Base-by-base conservation (phyloP, 53 echinoderm and acorn worm species). In the Apostichopus leukothele region DNA sequence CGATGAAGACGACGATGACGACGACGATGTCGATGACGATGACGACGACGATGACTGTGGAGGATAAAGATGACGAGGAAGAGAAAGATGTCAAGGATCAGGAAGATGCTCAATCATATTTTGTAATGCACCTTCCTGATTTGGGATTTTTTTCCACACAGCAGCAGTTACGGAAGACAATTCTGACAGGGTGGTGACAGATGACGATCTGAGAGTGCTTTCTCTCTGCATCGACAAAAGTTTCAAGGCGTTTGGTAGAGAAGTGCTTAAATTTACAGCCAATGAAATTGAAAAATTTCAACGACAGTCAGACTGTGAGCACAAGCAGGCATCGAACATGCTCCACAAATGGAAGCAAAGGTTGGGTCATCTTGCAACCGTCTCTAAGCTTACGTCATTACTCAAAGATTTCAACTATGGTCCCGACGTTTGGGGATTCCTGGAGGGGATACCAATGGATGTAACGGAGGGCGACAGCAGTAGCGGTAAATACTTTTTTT, bases 251-350 rank as follows among this genome's bases (percentile, higher is more conserved):
- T 84, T 84, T 22, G 84, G 84, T 18, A 59, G 84, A 26, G 14
- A 63, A 5, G 21, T 22, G 7, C 84, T 84, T 7, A 10, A 18
- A 6, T 84, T 84, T 60, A 84, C 84, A 9, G 26, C 57, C 22
- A 84, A 6, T 0, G 84, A 84, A 22, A 57, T 84, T 9, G 59
- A 84, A 59, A 60, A 16, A 25, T 84, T 59, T 23, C 25, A 27
- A 19, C 14, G 10, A 21, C 21, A 22, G 61, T 55, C 84, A 0
- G 63, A 84, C 10, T 59, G 60, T 12, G 7, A 26, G 60, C 52
- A 60, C 66, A 55, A 84, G 27, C 84, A 84, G 57, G 84, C 84
- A 84, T 25, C n/a, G 60, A 59, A 60, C 60, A 84, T 84, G 84
- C 84, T 84, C 61, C 27, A 59, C 20, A 84, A 84, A 55, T 84